A percentile compares a stretch with the other conserved stretches of the same genome.
phyloP scores from a whole-genome alignment of 2,888 invertebrate genomes.

The Cancer borealis region DNA sequence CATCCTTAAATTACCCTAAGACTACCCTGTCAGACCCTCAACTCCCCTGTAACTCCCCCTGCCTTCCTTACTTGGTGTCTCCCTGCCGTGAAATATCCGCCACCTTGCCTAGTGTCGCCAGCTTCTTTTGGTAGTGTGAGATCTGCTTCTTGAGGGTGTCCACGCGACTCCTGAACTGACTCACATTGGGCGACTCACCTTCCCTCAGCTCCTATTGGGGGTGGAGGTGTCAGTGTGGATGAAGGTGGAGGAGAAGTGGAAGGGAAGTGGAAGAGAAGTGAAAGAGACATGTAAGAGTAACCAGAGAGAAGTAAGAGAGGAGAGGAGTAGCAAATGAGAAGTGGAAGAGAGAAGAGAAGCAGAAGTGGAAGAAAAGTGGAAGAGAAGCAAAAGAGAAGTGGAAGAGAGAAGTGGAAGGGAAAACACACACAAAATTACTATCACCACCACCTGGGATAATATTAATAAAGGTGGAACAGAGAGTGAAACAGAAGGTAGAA shows the following conservation, averaged over 20 bases:
- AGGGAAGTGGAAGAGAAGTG: not conserved
- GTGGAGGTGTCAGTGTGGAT: not conserved
- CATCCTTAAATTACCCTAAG: too few species aligned
- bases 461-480: too few species aligned
- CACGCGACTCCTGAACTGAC: slow-evolving; percentile 50
- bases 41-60: not conserved
- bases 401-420: not conserved
- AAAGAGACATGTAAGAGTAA: too few species aligned
- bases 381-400: not conserved
- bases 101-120: slow-evolving; percentile 70
- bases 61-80: slow-evolving; percentile 68
- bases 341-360: not conserved
- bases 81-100: slow-evolving; percentile 69
- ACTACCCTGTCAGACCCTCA: not conserved
- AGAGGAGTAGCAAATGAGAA: too few species aligned
- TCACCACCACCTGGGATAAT: too few species aligned
- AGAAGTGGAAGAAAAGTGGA: too few species aligned
- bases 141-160: slow-evolving; percentile 69
- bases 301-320: too few species aligned
- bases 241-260: too few species aligned
- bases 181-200: slow-evolving; percentile 44
- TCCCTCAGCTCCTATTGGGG: slow-evolving; percentile 56
- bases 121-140: slow-evolving; percentile 66
- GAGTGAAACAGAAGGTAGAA: too few species aligned
- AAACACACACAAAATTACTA: not conserved